These are phyloP conservation scores for Drosophila mauritiana DNA, from an alignment of 1,140 invertebrate genomes.

Conservation along the genomic window DNA sequence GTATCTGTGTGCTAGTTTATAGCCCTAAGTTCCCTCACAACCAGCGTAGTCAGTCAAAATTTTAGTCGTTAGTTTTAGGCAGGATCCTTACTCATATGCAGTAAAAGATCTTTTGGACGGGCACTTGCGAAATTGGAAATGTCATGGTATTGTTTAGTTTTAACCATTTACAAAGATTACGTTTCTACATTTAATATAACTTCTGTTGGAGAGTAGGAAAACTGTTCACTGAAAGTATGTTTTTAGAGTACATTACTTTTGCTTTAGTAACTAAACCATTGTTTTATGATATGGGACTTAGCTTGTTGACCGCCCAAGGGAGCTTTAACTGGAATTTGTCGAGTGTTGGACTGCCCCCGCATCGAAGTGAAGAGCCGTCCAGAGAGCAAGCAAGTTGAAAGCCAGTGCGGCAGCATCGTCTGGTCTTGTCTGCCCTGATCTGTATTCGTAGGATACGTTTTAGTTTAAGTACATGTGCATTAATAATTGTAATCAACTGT, in stretches of 20 bases:
- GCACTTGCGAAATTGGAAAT: too few species aligned
- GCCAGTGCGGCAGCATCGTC: slow-evolving; percentile 29
- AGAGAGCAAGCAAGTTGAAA: slow-evolving; percentile 61
- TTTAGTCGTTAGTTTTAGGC: slow-evolving; percentile 58
- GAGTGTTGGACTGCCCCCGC: slow-evolving; percentile 59
- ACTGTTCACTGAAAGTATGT: too few species aligned
- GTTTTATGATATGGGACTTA: too few species aligned
- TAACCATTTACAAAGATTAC: too few species aligned
- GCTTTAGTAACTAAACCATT: too few species aligned
- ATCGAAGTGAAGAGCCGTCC: slow-evolving; percentile 76
- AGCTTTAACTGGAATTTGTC: not conserved
- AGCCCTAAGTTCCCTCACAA: slow-evolving; percentile 55
- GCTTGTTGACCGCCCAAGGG: not conserved
- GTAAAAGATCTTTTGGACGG: slow-evolving; percentile 1
- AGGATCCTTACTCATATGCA: slow-evolving; percentile 10
- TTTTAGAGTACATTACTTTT: too few species aligned
- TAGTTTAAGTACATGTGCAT: slow-evolving; percentile 73
- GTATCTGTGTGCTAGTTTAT: slow-evolving; percentile 60
- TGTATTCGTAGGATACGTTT: slow-evolving; percentile 57
- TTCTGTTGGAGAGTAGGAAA: too few species aligned
- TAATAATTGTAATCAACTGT: slow-evolving; percentile 62
- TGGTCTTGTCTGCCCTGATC: slow-evolving; percentile 58
- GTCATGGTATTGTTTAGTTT: not conserved
- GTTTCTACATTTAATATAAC: too few species aligned
- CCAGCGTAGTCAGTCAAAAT: slow-evolving; percentile 50